phyloP scores from a whole-genome alignment of 2,888 invertebrate genomes.

The Sicus ferrugineus region DNA sequence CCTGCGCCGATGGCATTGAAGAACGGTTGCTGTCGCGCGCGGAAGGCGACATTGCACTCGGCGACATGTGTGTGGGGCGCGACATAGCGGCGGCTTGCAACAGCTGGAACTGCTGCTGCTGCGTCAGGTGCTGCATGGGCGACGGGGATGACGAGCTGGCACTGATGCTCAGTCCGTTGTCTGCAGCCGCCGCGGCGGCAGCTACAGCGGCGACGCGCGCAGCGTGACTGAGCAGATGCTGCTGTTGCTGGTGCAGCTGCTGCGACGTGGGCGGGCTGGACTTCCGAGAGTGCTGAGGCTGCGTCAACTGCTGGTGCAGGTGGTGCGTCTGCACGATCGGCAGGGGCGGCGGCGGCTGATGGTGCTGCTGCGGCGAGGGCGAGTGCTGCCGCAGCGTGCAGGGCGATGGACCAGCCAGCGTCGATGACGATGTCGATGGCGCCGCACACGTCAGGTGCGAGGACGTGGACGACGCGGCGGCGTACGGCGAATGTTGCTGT shows the following conservation, averaged over 20 bases:
- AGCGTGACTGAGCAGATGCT: conserved; percentile 57
- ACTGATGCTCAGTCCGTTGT: conserved; percentile 41
- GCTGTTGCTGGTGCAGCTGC: conserved; percentile 44
- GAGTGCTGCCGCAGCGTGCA: conserved; percentile 49
- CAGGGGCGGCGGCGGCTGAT: conserved; percentile 46
- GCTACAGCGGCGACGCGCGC: conserved; percentile 59
- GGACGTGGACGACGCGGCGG: conserved; percentile 39
- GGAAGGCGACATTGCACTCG: conserved; percentile 53
- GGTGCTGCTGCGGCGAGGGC: conserved; percentile 42
- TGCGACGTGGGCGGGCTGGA: conserved; percentile 57
- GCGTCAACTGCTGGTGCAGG: conserved; percentile 59
- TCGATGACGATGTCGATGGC: conserved; percentile 39
- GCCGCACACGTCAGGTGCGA: conserved; percentile 42
- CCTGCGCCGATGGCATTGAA: conserved; percentile 46
- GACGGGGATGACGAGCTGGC: conserved; percentile 43
- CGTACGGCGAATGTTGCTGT: conserved; percentile 42
- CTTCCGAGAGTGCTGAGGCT: conserved; percentile 54
- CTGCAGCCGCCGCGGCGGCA: conserved; percentile 57
- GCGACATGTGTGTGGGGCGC: conserved; percentile 53
- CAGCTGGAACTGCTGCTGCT: conserved; percentile 60
- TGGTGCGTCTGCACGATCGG: conserved; percentile 60
- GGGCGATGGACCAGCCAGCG: conserved; percentile 44
- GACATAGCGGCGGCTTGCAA: conserved; percentile 61
- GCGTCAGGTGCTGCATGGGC: conserved; percentile 59
- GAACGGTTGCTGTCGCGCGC: conserved; percentile 34